These are phyloP conservation scores for Bombyx mandarina DNA, from an alignment of 1,140 invertebrate genomes.

Conservation along the genomic window DNA sequence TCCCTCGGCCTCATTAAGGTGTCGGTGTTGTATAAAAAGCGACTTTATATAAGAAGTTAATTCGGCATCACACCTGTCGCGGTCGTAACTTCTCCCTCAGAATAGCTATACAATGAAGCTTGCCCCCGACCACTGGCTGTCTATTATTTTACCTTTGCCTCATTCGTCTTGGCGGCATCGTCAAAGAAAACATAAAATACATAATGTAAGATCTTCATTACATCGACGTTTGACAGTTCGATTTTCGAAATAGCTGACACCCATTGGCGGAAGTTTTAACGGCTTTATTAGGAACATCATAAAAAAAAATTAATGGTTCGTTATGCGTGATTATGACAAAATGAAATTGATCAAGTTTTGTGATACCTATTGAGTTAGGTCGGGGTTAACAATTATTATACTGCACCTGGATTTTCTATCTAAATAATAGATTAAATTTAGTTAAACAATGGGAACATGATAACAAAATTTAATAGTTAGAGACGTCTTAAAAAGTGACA, in stretches of 20 bases:
- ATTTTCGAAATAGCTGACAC: conserved; percentile 40
- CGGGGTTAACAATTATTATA: neutral
- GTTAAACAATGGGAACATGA: too few relatives aligned
- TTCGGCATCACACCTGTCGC: conserved; percentile 65
- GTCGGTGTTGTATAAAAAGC: conserved; percentile 57
- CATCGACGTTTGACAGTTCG: conserved; percentile 50
- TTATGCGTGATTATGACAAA: conserved; percentile 15
- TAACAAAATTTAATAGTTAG: neutral
- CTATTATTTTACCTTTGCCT: conserved; percentile 41
- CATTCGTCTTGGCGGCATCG: conserved; percentile 44
- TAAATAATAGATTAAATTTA: too few relatives aligned
- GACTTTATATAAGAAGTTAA: conserved; percentile 65
- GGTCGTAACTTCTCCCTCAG: conserved; percentile 59
- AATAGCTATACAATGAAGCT: conserved; percentile 62
- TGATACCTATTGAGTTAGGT: neutral
- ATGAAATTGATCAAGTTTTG: conserved; percentile 5
- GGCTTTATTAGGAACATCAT: conserved; percentile 22
- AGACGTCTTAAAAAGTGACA: neutral
- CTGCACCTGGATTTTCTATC: neutral
- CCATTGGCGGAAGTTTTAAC: conserved; percentile 38
- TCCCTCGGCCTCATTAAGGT: conserved; percentile 48
- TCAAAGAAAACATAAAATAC: conserved; percentile 51
- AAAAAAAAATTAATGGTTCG: conserved; percentile 18
- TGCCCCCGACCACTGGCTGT: conserved; percentile 32
- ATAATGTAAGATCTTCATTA: conserved; percentile 54